A percentile compares a stretch with the other conserved stretches of the same genome.
Evolutionary conservation across 2,888 invertebrate species (phyloP).

Genomic region (Antheraea yamamai): DNA sequence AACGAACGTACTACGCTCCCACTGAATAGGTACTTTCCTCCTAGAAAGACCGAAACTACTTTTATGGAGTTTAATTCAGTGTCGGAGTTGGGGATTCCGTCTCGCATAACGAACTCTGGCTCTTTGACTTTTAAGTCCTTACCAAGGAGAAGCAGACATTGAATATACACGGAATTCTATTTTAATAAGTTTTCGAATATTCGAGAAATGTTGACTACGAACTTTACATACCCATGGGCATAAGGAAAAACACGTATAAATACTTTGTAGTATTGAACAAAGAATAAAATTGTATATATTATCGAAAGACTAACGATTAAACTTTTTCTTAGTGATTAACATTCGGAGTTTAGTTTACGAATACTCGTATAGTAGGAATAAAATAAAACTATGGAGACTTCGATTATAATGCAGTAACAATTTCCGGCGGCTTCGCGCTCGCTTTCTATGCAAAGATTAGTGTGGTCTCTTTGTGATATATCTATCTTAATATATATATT

Average conservation of each 20-base stretch:
- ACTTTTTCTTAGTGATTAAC: slow-evolving; percentile 20
- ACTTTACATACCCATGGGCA: not conserved
- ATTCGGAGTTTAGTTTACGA: slow-evolving; percentile 19
- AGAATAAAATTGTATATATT: slow-evolving; percentile 9
- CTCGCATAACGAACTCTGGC: slow-evolving; percentile 23
- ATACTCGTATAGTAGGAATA: slow-evolving; percentile 19
- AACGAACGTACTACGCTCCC: slow-evolving; percentile 7
- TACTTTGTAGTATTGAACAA: not conserved
- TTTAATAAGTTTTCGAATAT: not conserved
- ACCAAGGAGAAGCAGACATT: not conserved
- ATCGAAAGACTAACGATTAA: slow-evolving; percentile 16
- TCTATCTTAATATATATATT: too few species aligned
- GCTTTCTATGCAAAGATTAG: too few species aligned
- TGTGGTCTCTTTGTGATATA: too few species aligned
- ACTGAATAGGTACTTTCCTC: slow-evolving; percentile 28
- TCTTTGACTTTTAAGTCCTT: slow-evolving; percentile 20
- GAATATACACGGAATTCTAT: not conserved
- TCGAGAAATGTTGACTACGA: too few species aligned
- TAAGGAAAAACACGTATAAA: not conserved
- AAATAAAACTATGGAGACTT: slow-evolving; percentile 20
- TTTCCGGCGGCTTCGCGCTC: too few species aligned
- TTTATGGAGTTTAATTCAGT: slow-evolving; percentile 30
- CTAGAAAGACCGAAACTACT: slow-evolving; percentile 32
- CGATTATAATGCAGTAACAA: not conserved
- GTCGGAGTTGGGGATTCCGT: slow-evolving; percentile 26